Evolutionary conservation across 2,113 vertebrate genomes (phyloP).

Genomic region (Gambusia holbrooki): DNA sequence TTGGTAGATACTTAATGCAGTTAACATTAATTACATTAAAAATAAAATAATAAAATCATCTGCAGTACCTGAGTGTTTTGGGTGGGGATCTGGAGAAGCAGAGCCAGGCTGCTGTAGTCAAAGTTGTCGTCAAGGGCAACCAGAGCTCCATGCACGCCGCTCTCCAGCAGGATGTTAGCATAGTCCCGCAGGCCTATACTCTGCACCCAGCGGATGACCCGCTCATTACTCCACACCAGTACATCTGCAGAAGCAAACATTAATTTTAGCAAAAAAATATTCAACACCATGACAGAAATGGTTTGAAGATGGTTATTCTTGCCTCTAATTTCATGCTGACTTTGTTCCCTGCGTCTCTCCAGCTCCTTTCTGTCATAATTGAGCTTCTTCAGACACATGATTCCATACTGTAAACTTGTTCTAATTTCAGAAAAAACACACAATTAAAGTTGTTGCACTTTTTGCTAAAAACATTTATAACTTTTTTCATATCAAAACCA

Average conservation of each 20-base stretch:
- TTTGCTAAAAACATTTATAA: not conserved
- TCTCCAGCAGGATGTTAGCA: constrained; percentile 94
- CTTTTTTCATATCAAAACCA: no score
- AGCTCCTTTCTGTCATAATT: constrained; percentile 99
- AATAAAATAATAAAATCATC: not conserved
- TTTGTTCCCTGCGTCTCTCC: constrained; percentile 94
- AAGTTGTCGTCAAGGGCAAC: constrained; percentile 97
- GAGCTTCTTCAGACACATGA: constrained; percentile 98
- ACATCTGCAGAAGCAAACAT: constrained; percentile 81
- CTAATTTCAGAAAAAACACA: constrained; percentile 71
- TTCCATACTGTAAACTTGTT: constrained; percentile 99
- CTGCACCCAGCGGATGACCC: constrained; percentile 97
- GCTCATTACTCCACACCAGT: constrained; percentile 96
- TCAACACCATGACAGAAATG: not conserved
- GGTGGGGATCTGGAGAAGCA: constrained; percentile 96
- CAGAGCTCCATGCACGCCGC: constrained; percentile 95
- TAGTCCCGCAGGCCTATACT: constrained; percentile 97
- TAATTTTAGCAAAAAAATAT: not conserved
- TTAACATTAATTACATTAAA: not conserved
- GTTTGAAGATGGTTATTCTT: not conserved
- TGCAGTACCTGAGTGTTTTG: constrained; percentile 88
- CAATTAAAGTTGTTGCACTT: not conserved
- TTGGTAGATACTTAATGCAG: not conserved
- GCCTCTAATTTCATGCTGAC: constrained; percentile 98
- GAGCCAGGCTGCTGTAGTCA: constrained; percentile 96